Conservation (phyloP, 2,113 vertebrate species). For the Ictalurus furcatus region DNA sequence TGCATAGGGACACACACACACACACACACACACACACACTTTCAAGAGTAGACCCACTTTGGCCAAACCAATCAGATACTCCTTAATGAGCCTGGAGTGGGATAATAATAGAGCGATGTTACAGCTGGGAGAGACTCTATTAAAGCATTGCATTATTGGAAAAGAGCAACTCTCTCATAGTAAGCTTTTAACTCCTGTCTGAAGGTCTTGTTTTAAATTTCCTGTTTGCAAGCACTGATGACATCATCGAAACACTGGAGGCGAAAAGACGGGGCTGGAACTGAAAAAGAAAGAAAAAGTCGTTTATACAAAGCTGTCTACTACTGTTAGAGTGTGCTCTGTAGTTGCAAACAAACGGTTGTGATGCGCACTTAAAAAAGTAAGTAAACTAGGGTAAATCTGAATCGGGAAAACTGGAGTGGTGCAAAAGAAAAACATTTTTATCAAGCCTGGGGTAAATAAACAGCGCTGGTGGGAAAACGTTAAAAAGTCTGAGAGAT, state of each 20-base stretch:
- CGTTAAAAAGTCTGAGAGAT: not conserved
- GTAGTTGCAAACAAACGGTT: not conserved
- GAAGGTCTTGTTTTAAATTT: not conserved
- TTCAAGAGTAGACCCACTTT: constrained; percentile 24
- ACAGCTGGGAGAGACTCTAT: constrained; percentile 28
- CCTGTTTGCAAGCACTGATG: not conserved
- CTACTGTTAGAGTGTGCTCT: not conserved
- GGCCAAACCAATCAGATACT: constrained; percentile 27
- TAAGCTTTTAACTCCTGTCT: constrained; percentile 10
- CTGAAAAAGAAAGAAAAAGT: not conserved
- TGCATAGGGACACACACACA: constrained; percentile 1
- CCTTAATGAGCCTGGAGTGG: constrained; percentile 10
- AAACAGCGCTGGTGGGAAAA: not conserved
- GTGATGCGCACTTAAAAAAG: not conserved
- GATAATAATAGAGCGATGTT: constrained; percentile 34
- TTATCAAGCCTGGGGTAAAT: no score
- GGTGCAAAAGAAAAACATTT: not conserved
- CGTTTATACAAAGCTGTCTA: not conserved
- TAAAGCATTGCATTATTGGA: constrained; percentile 28
- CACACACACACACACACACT: constrained; percentile 1
- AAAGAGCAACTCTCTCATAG: not conserved
- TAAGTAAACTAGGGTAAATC: not conserved
- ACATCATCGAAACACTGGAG: not conserved
- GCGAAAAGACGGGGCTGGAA: not conserved
- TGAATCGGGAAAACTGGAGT: not conserved